Evolutionary conservation across 2,888 invertebrate species (phyloP), one percentile per base, ranked within the genome.

Genomic region (Metacarcinus magister): DNA sequence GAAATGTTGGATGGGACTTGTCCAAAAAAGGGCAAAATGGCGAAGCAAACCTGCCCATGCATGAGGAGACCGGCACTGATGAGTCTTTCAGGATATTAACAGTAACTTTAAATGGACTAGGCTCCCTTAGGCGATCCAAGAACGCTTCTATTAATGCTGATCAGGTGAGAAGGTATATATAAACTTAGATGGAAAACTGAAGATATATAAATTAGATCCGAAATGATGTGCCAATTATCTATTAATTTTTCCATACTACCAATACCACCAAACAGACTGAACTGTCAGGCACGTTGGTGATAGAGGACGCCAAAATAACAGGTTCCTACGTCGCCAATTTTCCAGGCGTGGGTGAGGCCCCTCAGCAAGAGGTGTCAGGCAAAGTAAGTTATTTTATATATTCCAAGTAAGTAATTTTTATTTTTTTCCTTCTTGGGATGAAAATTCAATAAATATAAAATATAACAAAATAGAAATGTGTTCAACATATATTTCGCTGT

Each of bases 41-140:
- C 48, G n/a, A 48, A 23, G 19, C 39, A 13, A 13, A 60, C 67
- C 48, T 95, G 13, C 91, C 95, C 8, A 54, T 95, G 54, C 90
- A 95, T n/a, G 90, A 90, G 13, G 95, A 91, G 39, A 23, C 39
- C 8, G 60, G 16, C 60, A 90, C 60, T 39, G 13, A 46, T 32
- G 95, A 95, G 91, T 32, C 13, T 4, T 23, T 95, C 67, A 39
- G 16, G 5, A 60, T 95, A n/a, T 91, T 39, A 16, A 23, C 39
- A 13, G 95, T 44, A 19, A 39, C 32, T 0, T 67, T 91, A 0
- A 90, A 32, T n/a, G 95, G 95, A 13, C 90, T 95, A 60, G 54
- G 54, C 23, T 60, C 95, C 60, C 60, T 95, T n/a, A 23, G 32
- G 39, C 48, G 95, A 8, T 95, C 95, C 43, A 95, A 91, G 91